A percentile compares a stretch with the other conserved stretches of the same genome.
Evolutionary conservation across 2,888 invertebrate genomes (phyloP).

Genomic region (Drosophila multiciliata): DNA sequence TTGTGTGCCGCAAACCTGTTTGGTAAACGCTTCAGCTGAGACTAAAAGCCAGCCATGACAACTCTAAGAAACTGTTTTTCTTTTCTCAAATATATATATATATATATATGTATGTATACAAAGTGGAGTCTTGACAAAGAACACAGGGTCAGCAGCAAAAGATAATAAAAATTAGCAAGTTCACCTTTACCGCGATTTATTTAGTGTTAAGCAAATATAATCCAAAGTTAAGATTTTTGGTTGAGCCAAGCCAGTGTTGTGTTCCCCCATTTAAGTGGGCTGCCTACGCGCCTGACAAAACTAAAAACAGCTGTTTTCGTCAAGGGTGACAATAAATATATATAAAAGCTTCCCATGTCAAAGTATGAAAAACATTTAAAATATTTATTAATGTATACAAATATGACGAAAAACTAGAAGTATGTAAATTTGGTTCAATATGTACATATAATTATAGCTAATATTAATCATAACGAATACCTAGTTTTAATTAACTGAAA

Average conservation of each 20-base stretch:
- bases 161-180: constrained; percentile 9
- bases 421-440: background rate
- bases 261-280: constrained; percentile 19
- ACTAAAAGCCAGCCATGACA: constrained; percentile 9
- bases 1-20: constrained; percentile 13
- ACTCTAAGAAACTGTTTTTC: background rate
- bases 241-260: constrained; percentile 18
- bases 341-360: background rate
- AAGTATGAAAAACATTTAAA: background rate
- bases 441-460: constrained; percentile 1
- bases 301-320: constrained; percentile 23
- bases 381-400: background rate
- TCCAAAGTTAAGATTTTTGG: background rate
- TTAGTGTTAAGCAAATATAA: constrained; percentile 1
- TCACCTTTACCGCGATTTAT: constrained; percentile 6
- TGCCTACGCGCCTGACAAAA: constrained; percentile 14
- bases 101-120: background rate
- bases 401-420: background rate
- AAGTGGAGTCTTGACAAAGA: background rate
- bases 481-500: background rate
- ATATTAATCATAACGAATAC: background rate
- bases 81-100: background rate
- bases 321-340: constrained; percentile 4
- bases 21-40: constrained; percentile 8
- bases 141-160: constrained; percentile 11